Percentiles rank a stretch among this genome's conserved stretches.
phyloP scores from a whole-genome alignment of 2,113 vertebrate genomes.

The Heptranchias perlo region DNA sequence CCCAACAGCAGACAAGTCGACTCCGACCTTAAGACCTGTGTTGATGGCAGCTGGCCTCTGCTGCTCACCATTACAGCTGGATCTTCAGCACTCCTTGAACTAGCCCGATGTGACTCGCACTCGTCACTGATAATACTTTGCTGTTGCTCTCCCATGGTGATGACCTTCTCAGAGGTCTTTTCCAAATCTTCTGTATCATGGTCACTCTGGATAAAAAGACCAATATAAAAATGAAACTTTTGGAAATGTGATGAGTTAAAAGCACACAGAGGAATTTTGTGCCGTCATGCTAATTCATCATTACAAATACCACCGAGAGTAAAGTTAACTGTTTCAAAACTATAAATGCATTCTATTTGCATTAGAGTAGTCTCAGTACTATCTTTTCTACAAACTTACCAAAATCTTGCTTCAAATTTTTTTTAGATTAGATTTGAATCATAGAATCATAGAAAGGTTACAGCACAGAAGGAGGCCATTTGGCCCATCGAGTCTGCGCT shows the following conservation, averaged over 20 bases:
- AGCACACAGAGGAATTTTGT: not conserved
- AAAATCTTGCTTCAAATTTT: too few species aligned
- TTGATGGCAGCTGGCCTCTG: not conserved
- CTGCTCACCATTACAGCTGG: not conserved
- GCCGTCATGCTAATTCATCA: not conserved
- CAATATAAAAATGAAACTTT: not conserved
- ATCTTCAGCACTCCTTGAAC: not conserved
- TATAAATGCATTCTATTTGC: too few species aligned
- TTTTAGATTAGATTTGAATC: too few species aligned
- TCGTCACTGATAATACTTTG: not conserved
- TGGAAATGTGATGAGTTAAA: not conserved
- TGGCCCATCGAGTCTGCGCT: too few species aligned
- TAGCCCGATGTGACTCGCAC: not conserved
- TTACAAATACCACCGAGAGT: not conserved
- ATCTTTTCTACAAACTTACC: too few species aligned
- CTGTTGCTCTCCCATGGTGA: not conserved
- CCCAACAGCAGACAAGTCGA: not conserved
- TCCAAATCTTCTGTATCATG: not conserved
- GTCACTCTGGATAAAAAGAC: not conserved
- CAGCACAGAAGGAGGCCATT: too few species aligned
- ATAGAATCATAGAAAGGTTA: too few species aligned
- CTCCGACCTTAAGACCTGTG: not conserved
- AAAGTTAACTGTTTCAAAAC: not conserved
- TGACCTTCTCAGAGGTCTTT: not conserved
- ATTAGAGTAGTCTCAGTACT: too few species aligned